A percentile compares a stretch with the other conserved stretches of the same genome.
Conservation (phyloP, 2,797 vertebrate genomes). For the Eospalax fontanierii region DNA sequence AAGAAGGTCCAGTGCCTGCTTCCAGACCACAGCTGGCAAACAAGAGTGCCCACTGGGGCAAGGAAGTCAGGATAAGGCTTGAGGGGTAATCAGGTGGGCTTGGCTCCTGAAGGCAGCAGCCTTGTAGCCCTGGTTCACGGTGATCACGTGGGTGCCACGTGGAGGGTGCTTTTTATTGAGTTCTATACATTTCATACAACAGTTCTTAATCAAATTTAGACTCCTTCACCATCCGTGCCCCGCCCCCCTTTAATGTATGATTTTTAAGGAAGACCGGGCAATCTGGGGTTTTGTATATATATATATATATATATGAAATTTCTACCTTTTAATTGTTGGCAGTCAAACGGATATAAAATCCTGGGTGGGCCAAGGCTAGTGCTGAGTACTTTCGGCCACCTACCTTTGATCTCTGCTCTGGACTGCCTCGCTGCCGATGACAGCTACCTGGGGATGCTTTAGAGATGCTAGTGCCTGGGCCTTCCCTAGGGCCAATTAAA, state of each 20-base stretch:
- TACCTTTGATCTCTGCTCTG: slow-evolving; percentile 23
- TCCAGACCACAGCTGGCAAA: not conserved
- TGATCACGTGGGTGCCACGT: not conserved
- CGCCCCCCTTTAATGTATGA: not conserved
- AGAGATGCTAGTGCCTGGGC: not conserved
- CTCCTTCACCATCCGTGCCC: too few species aligned
- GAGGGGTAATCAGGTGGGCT: not conserved
- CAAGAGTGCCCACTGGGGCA: not conserved
- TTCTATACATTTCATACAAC: too few species aligned
- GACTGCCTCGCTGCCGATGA: not conserved
- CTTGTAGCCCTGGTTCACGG: not conserved
- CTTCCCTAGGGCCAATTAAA: slow-evolving; percentile 12
- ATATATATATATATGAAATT: slow-evolving; percentile 38
- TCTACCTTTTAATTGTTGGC: slow-evolving; percentile 62
- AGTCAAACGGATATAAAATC: slow-evolving; percentile 17
- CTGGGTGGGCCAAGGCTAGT: not conserved
- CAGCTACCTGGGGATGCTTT: slow-evolving; percentile 10
- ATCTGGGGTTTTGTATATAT: not conserved
- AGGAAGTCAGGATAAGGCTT: not conserved
- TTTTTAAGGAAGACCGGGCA: slow-evolving; percentile 42
- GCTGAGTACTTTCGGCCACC: not conserved
- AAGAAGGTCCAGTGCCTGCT: not conserved
- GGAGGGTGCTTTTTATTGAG: not conserved
- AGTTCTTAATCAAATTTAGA: too few species aligned
- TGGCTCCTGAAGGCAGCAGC: not conserved